Base-by-base conservation (phyloP, 2,888 invertebrate genomes). In the Erpobdella octoculata region DNA sequence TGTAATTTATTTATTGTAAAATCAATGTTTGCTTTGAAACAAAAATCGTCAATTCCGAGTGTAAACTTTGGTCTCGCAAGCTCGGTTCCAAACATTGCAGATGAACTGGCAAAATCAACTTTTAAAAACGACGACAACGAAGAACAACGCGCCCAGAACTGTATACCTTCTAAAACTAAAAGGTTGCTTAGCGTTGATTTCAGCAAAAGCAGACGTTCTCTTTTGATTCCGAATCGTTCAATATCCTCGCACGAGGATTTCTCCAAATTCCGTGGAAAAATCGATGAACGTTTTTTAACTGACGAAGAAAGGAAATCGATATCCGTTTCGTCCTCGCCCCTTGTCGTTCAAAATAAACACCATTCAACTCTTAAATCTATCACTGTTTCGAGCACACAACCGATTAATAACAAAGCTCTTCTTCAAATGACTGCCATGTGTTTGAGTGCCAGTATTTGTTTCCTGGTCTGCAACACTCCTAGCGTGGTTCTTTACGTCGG, bases 381-480 rank as follows among this genome's bases (percentile, higher is more conserved):
- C 18, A 25, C 21, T 8, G 65, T 41, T 28, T 58, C 64, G 35
- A 65, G 48, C 21, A 48, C 36, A 2, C 59, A 31, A 21, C 33
- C 70, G 21, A 37, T 72, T 6, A 72, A 65, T 59, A 73, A 75
- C 65, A 36, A 67, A 2, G 62, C 73, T 2, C 46, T 75, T 31
- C 36, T 73, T 18, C 75, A 73, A 70, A 70, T 73, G 73, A 73
- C 75, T 2, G 46, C 73, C 8, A 77, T 77, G 77, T 77, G 77
- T 37, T 72, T 77, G 38, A 73, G 74, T 53, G 77, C 75, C 1
- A 77, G 76, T 4, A 76, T 77, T 68, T 64, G 72, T 18, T 77
- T 77, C 67, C 73, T 77, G 15, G 66, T 77, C 58, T 77, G 74
- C 71, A 73, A 77, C 36, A 72, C 76, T 0, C 77, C 77, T 3